phyloP scores from a whole-genome alignment of 2,888 invertebrate genomes.

The Camponotus fellah region DNA sequence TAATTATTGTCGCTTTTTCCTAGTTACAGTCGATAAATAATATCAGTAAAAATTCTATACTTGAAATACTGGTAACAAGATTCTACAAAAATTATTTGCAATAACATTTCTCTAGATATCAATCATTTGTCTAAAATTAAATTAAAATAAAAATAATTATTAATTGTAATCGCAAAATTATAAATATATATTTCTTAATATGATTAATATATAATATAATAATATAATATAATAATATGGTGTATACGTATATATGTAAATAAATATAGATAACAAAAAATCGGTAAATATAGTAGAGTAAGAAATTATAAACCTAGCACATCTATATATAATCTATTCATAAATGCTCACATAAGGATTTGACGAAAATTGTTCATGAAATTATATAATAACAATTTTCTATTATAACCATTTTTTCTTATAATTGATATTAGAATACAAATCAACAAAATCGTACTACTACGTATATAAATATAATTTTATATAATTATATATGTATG shows the following conservation, averaged over 20 bases:
- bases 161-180: slow-evolving; percentile 17
- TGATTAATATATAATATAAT: neutral
- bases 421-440: neutral
- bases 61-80: neutral
- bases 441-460: neutral
- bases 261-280: too few relatives aligned
- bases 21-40: neutral
- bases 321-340: too few relatives aligned
- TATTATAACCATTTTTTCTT: neutral
- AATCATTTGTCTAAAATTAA: neutral
- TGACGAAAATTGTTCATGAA: neutral
- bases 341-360: neutral
- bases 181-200: neutral
- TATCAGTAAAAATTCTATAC: slow-evolving; percentile 17
- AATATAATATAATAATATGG: too few relatives aligned
- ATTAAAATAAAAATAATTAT: slow-evolving; percentile 7
- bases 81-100: neutral
- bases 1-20: slow-evolving; percentile 31
- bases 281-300: too few relatives aligned
- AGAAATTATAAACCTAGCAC: too few relatives aligned
- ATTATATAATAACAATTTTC: neutral
- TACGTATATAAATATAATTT: too few relatives aligned
- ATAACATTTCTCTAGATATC: neutral
- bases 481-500: too few relatives aligned
- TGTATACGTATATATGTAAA: too few relatives aligned